Base-by-base conservation (phyloP, 1,140 invertebrate genomes). In the Scaptomyza graminum region DNA sequence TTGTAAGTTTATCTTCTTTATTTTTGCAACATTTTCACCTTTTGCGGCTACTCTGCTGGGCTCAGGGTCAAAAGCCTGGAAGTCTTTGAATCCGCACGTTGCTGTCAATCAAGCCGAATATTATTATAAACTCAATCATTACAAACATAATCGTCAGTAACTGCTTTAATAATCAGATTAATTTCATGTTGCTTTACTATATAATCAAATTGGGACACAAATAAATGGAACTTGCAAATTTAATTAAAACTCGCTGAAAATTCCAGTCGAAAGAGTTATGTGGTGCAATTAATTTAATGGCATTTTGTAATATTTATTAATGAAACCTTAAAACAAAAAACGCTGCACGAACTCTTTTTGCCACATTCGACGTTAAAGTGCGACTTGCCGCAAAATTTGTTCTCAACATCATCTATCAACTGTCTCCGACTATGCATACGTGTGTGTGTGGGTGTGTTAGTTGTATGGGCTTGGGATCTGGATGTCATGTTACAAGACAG, bases 401-500 rank as follows among this genome's bases (percentile, higher is more conserved):
- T 60, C 47, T 61, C 49, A 61, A 68, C 65, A 68, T 68, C 65
- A 62, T 68, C 65, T 49, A 68, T 68, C 65, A 68, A 67, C 41
- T 61, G 57, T 44, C 55, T 44, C 22, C 4, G 13, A 25, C n/a
- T 44, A 15, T 16, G 18, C 18, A 2, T 3, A 22, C 18, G 18
- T 22, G 11, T 22, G 6, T 34, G 49, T 55, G 16, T 55, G 34
- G 28, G 44, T 49, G 31, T 13, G 16, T n/a, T 25, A 12, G 9
- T 1, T n/a, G 18, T 12, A 16, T 11, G 59, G 12, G 11, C n/a
- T 34, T 5, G 28, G 49, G 28, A 16, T 52, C 13, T 34, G 9
- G 18, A 37, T 55, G 52, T 43, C 52, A 55, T 7, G 52, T 55
- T 22, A 22, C 16, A 55, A 37, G 47, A 28, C 22, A 55, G 52